A percentile compares a stretch with the other conserved stretches of the same genome.
These are phyloP conservation scores for Rhodinocichla rosea DNA, from an alignment of 2,113 vertebrate genomes.

Conservation along the genomic window DNA sequence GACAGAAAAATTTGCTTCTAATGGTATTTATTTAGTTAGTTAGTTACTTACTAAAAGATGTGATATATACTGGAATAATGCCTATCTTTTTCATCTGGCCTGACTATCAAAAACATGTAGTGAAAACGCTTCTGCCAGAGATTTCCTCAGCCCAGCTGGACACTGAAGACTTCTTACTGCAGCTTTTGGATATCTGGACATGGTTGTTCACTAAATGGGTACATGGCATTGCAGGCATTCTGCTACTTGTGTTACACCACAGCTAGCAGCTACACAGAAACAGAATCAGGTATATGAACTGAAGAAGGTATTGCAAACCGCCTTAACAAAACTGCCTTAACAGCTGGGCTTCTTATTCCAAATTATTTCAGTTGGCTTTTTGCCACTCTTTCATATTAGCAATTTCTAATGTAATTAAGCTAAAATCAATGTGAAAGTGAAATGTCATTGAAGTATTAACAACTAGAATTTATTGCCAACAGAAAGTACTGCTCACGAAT, in stretches of 20 bases:
- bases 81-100: background rate
- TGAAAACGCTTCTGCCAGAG: background rate
- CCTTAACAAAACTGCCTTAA: background rate
- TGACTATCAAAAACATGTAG: background rate
- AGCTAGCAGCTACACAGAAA: background rate
- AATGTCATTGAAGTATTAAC: conserved; percentile 2
- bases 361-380: background rate
- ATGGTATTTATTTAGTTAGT: background rate
- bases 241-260: background rate
- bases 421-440: conserved; percentile 39
- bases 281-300: background rate
- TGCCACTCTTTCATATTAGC: background rate
- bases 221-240: background rate
- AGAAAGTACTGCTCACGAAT: background rate
- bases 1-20: background rate
- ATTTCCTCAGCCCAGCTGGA: background rate
- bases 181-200: background rate
- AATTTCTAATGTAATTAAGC: conserved; percentile 6
- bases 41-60: background rate
- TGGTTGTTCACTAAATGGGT: background rate
- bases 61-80: background rate
- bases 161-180: background rate
- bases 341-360: background rate
- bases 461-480: background rate
- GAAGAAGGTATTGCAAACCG: background rate